These are phyloP conservation scores for Fissipunctia ypsillon DNA, from an alignment of 2,888 invertebrate genomes.

Conservation along the genomic window DNA sequence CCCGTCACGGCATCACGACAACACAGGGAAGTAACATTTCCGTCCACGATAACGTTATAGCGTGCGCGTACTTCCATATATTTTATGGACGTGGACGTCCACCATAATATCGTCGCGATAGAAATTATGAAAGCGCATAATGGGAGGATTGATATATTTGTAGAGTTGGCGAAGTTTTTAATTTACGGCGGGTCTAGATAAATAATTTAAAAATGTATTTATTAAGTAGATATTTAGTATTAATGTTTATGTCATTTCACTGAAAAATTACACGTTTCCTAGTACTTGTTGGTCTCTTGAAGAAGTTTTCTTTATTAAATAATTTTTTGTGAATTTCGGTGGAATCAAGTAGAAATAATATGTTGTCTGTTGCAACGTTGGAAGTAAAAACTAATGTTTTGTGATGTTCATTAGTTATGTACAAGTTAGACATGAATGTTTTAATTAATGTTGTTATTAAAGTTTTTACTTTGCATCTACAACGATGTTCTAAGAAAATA, in stretches of 20 bases:
- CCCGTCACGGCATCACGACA: neutral
- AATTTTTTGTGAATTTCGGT: constrained; percentile 14
- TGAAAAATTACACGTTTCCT: too few relatives aligned
- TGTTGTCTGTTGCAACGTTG: constrained; percentile 15
- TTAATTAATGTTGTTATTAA: constrained; percentile 34
- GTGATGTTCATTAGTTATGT: constrained; percentile 32
- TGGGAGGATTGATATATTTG: neutral
- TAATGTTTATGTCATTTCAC: neutral
- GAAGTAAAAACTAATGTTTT: constrained; percentile 6
- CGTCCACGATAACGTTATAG: neutral
- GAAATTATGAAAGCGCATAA: neutral
- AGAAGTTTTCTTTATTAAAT: neutral
- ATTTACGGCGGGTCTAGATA: neutral
- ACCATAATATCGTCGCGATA: too few relatives aligned
- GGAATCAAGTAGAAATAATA: constrained; percentile 7
- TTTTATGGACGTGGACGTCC: neutral
- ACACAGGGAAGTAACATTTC: neutral
- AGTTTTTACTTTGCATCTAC: constrained; percentile 32
- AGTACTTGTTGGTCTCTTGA: neutral
- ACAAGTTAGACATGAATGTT: constrained; percentile 21
- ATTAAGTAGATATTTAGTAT: neutral
- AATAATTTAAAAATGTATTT: neutral
- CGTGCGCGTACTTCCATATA: neutral
- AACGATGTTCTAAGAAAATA: neutral
- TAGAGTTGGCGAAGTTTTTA: too few relatives aligned